Base-by-base conservation (phyloP, 1,140 invertebrate species). In the Conus ventricosus region DNA sequence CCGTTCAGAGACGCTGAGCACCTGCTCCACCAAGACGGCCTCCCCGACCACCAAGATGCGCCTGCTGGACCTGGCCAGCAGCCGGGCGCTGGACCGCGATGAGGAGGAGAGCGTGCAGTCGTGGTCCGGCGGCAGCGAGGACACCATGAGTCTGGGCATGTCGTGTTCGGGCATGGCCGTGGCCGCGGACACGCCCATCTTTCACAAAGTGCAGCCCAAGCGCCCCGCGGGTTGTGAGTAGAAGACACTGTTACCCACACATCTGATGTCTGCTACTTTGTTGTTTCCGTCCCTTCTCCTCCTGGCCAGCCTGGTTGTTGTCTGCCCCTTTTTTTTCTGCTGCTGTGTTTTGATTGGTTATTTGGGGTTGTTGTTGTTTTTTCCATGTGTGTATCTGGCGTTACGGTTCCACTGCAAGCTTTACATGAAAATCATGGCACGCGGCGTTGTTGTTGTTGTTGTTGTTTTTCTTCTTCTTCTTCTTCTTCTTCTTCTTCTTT, bases 11-110 rank as follows among this genome's bases (percentile, higher is more conserved):
- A 78, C 81, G 17, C 27, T 89, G 71, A 89, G 88, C 76, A 8
- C 82, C 8, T 75, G 63, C 5, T 89, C 89, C 13, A 83, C 86
- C n/a, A 57, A 86, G 39, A 89, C 89, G 75, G 89, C 89, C 27
- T 89, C 89, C 15, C 89, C 89, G 17, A 57, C 71, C 78, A 89
- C 89, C 55, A 89, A 89, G 83, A 85, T 89, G 86, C 63, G 89
- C 5, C 86, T 89, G 4, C 67, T 89, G 85, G 89, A 89, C 82
- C 23, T 89, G 82, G 89, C 89, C 54, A 89, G 89, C 83, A 87
- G n/a, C 51, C 86, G 89, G n/a, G 89, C 89, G 27, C 67, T 89
- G 76, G 89, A 89, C n/a, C 89, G 89, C 15, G 87, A 88, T 51
- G 84, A 27, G 7, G 82, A 85, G 57, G 86, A 84, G 55, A 63